Evolutionary conservation across 2,797 vertebrate genomes (phyloP).

Genomic region (Valencia hispanica): DNA sequence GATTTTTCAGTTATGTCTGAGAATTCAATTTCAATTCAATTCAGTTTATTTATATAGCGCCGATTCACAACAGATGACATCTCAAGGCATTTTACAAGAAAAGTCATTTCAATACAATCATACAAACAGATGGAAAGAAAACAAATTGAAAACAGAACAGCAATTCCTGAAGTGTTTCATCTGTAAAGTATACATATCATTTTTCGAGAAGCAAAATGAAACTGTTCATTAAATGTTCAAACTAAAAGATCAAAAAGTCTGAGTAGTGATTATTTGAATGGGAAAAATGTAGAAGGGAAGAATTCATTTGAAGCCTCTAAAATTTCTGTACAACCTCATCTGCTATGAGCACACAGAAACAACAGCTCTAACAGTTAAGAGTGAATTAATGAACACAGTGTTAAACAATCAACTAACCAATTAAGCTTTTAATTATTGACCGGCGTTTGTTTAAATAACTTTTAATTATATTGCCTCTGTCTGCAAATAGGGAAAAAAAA

Average conservation of each 20-base stretch:
- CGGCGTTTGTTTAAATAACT: not conserved
- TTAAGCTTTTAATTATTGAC: not conserved
- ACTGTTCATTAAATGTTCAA: not conserved
- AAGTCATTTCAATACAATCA: no score
- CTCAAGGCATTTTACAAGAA: no score
- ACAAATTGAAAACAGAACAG: not conserved
- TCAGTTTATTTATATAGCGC: no score
- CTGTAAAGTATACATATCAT: not conserved
- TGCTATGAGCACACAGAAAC: not conserved
- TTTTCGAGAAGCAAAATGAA: not conserved
- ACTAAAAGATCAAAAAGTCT: not conserved
- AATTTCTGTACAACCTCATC: not conserved
- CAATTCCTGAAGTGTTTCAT: not conserved
- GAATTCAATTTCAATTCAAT: no score
- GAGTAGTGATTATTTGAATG: not conserved
- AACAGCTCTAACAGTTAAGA: not conserved
- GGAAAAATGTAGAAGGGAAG: not conserved
- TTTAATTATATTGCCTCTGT: not conserved
- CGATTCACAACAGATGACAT: no score
- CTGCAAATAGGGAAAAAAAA: not conserved
- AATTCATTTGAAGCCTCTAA: not conserved
- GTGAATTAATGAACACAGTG: not conserved
- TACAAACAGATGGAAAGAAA: not conserved
- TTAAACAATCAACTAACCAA: slow-evolving; percentile 2
- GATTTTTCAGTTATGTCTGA: not conserved